Evolutionary conservation across 2,113 vertebrate genomes (phyloP).

Genomic region (Laterallus jamaicensis): DNA sequence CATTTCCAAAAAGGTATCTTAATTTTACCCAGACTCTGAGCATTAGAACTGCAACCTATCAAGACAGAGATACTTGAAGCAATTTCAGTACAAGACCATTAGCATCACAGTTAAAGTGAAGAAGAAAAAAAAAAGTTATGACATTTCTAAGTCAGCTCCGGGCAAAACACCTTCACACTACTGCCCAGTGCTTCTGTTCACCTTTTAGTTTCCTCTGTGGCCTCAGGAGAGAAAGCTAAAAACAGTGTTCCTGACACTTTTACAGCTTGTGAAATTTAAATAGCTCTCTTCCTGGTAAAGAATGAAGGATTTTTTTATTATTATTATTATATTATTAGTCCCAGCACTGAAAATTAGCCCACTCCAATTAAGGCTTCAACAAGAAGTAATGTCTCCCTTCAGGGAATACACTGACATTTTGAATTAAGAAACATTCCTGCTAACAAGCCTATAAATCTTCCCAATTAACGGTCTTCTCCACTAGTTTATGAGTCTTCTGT

Average conservation of each 20-base stretch:
- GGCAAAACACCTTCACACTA: not conserved
- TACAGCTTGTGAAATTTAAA: not conserved
- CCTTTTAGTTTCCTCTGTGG: not conserved
- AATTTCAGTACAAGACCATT: not conserved
- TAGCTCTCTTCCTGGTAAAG: not conserved
- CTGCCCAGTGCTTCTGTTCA: not conserved
- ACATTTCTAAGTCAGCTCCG: not conserved
- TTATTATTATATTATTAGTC: not conserved
- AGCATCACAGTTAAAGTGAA: not conserved
- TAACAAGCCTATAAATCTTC: slow-evolving; percentile 73
- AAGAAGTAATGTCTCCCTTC: slow-evolving; percentile 52
- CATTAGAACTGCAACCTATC: not conserved
- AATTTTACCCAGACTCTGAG: not conserved
- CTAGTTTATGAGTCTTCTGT: slow-evolving; percentile 62
- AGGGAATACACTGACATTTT: slow-evolving; percentile 67
- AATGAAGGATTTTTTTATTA: not conserved
- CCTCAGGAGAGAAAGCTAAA: not conserved
- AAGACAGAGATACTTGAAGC: not conserved
- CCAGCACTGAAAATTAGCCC: slow-evolving; percentile 20
- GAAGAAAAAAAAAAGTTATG: not conserved
- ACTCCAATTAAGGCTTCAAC: slow-evolving; percentile 40
- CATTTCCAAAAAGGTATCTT: not conserved
- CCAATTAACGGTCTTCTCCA: slow-evolving; percentile 68
- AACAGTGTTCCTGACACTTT: not conserved
- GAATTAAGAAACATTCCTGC: slow-evolving; percentile 66